These are phyloP conservation scores for Tonatia bakeri DNA, from an alignment of 2,113 vertebrate genomes.

Conservation along the genomic window DNA sequence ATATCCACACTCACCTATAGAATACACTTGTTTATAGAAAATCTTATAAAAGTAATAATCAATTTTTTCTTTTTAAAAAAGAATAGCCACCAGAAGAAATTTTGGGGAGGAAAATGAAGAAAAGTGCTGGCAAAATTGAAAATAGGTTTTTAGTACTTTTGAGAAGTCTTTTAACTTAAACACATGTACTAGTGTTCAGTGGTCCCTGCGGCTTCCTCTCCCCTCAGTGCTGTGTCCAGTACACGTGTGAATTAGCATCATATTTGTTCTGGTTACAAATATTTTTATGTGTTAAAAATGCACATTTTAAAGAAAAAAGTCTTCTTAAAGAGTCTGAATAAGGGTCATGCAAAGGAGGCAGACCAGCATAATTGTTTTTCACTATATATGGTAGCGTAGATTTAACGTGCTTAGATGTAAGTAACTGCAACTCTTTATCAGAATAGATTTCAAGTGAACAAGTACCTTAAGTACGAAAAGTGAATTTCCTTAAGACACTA, in stretches of 20 bases:
- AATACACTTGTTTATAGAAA: background rate
- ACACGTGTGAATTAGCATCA: background rate
- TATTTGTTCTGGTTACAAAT: conserved; percentile 19
- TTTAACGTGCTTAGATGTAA: background rate
- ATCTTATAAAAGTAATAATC: background rate
- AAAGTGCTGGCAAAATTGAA: background rate
- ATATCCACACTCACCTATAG: background rate
- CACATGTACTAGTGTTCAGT: background rate
- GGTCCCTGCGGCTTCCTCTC: background rate
- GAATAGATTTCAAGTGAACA: background rate
- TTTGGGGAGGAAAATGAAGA: background rate
- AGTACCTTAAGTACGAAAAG: background rate
- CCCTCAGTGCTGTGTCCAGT: background rate
- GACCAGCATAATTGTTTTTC: background rate
- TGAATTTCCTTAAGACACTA: background rate
- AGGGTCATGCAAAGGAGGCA: conserved; percentile 1
- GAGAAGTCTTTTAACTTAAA: background rate
- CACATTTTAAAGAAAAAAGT: background rate
- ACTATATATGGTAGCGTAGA: background rate
- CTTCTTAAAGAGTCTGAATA: background rate
- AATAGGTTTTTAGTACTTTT: background rate
- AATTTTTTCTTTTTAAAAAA: background rate
- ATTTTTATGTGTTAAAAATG: conserved; percentile 9
- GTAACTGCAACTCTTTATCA: background rate
- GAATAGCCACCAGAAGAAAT: background rate